Conservation (phyloP, 2,797 vertebrate species). For the Anguilla anguilla region DNA sequence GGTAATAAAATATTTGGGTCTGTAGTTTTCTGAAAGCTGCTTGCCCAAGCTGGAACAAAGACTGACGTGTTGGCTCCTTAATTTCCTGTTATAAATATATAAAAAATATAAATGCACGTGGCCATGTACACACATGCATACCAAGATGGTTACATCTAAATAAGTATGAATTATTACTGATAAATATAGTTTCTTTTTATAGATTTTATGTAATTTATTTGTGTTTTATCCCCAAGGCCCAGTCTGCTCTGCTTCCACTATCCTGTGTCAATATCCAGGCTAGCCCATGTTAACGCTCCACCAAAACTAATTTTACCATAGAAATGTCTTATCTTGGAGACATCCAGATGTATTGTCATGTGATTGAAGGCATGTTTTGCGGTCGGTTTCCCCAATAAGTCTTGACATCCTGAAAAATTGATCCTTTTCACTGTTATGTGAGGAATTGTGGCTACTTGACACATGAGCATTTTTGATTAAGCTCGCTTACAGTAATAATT, state of each 20-base stretch:
- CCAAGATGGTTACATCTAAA: background rate
- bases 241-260: background rate
- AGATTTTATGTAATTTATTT: background rate
- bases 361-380: background rate
- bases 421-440: background rate
- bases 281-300: background rate
- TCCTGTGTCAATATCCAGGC: background rate
- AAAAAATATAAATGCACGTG: background rate
- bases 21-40: constrained; percentile 16
- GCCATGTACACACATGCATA: background rate
- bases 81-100: background rate
- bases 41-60: constrained; percentile 24
- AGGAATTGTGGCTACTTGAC: background rate
- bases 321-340: background rate
- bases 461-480: background rate
- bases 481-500: background rate
- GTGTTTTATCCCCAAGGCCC: background rate
- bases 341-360: background rate
- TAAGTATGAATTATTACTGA: background rate
- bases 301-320: too few species aligned
- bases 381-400: background rate
- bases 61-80: background rate
- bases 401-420: background rate
- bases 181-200: too few species aligned
- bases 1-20: constrained; percentile 7